These are phyloP conservation scores for Sisyra terminalis DNA, from an alignment of 2,888 invertebrate species.

Conservation along the genomic window DNA sequence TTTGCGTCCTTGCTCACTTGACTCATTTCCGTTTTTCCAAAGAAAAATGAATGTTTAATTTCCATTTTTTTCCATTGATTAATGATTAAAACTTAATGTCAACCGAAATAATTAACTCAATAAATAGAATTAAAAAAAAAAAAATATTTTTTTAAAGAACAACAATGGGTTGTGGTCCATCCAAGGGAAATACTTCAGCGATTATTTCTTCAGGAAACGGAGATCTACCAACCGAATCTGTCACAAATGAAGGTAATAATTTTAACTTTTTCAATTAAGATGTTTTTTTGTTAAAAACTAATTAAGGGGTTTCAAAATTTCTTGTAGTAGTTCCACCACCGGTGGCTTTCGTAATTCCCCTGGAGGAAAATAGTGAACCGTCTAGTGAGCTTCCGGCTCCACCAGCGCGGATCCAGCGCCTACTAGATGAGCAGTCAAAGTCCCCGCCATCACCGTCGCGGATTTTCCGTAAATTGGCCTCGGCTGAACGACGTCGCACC, in stretches of 20 bases:
- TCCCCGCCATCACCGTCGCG: slow-evolving; percentile 3
- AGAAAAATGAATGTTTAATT: too few species aligned
- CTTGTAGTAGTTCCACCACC: slow-evolving; percentile 24
- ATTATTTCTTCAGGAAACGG: slow-evolving; percentile 21
- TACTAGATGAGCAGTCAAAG: slow-evolving; percentile 3
- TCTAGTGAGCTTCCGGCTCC: not conserved
- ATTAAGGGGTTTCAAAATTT: slow-evolving; percentile 1
- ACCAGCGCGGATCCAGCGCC: slow-evolving; percentile 4
- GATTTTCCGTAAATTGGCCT: slow-evolving; percentile 5
- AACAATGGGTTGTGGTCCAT: slow-evolving; percentile 34
- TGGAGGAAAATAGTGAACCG: slow-evolving; percentile 25
- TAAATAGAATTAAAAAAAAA: too few species aligned
- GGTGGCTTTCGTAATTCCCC: slow-evolving; percentile 41
- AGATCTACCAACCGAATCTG: slow-evolving; percentile 12
- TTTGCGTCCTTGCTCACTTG: too few species aligned
- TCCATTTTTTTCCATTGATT: too few species aligned
- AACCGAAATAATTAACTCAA: too few species aligned
- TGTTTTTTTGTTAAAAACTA: not conserved
- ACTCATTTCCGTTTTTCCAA: too few species aligned
- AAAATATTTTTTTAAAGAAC: not conserved
- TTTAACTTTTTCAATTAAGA: not conserved
- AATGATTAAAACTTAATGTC: too few species aligned
- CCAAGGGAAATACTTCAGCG: slow-evolving; percentile 18
- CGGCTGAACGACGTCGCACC: slow-evolving; percentile 4
- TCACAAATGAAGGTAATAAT: slow-evolving; percentile 1